Evolutionary conservation across 2,113 vertebrate genomes (phyloP).

Genomic region (Peromyscus polionotus): DNA sequence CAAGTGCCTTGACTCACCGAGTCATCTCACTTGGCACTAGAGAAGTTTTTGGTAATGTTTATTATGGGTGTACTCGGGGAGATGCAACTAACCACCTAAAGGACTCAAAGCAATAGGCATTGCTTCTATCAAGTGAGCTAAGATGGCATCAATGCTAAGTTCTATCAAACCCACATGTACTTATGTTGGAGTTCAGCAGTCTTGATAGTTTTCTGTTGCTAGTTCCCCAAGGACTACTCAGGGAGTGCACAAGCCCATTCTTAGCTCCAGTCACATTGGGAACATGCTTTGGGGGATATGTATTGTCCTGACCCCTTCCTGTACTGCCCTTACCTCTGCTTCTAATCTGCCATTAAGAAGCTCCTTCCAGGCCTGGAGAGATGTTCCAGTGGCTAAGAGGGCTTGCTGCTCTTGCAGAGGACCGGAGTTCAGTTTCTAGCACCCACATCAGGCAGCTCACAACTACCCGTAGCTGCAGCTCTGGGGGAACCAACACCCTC

Average conservation of each 20-base stretch:
- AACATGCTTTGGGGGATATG: background rate
- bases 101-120: background rate
- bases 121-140: slow-evolving; percentile 6
- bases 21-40: background rate
- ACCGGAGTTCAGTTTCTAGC: background rate
- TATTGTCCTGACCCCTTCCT: background rate
- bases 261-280: background rate
- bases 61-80: background rate
- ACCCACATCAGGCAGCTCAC: background rate
- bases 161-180: background rate
- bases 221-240: background rate
- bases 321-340: background rate
- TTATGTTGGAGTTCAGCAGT: background rate
- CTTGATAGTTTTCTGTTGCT: background rate
- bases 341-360: background rate
- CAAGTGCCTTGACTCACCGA: background rate
- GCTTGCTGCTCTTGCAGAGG: background rate
- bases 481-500: background rate
- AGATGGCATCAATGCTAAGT: background rate
- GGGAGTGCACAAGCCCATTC: background rate
- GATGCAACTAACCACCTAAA: background rate
- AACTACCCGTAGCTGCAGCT: background rate
- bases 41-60: background rate
- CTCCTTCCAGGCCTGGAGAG: background rate
- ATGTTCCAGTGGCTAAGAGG: background rate